A percentile compares a stretch with the other conserved stretches of the same genome.
phyloP scores from a whole-genome alignment of 2,888 invertebrate species.

The Dasysyrphus tricinctus region DNA sequence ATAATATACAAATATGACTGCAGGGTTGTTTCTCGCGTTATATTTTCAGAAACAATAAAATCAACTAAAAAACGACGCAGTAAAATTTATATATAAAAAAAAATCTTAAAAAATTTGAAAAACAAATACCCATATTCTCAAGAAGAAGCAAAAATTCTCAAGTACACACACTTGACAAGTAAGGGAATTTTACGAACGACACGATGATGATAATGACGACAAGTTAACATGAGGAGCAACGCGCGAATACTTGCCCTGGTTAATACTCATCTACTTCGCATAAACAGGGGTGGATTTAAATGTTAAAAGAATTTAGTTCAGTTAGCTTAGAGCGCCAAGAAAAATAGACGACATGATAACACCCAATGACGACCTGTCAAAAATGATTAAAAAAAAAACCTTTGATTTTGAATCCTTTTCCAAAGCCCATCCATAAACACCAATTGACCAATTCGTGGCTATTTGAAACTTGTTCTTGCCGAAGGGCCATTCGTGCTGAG shows the following conservation, averaged over 20 bases:
- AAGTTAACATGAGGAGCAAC: slow-evolving; percentile 35
- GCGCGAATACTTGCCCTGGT: slow-evolving; percentile 60
- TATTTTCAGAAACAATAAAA: slow-evolving; percentile 61
- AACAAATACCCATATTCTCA: slow-evolving; percentile 49
- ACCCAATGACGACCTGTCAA: too few species aligned
- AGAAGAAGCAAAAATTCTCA: slow-evolving; percentile 55
- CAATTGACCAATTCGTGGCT: too few species aligned
- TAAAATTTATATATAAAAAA: slow-evolving; percentile 44
- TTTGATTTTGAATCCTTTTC: too few species aligned
- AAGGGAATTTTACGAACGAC: slow-evolving; percentile 69
- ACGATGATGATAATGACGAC: slow-evolving; percentile 38
- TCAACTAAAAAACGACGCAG: slow-evolving; percentile 45
- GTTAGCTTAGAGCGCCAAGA: background rate
- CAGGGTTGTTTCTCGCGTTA: slow-evolving; percentile 47
- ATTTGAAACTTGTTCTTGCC: too few species aligned
- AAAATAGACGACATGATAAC: too few species aligned
- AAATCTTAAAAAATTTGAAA: slow-evolving; percentile 16
- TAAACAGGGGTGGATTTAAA: background rate
- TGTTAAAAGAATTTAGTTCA: background rate
- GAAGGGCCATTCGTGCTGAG: too few species aligned
- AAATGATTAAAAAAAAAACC: too few species aligned
- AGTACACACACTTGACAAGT: slow-evolving; percentile 68
- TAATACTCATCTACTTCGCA: slow-evolving; percentile 40
- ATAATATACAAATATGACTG: slow-evolving; percentile 8
- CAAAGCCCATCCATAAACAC: too few species aligned